Base-by-base conservation (phyloP, 2,888 invertebrate species). In the Eueremaeus valkanovi region DNA sequence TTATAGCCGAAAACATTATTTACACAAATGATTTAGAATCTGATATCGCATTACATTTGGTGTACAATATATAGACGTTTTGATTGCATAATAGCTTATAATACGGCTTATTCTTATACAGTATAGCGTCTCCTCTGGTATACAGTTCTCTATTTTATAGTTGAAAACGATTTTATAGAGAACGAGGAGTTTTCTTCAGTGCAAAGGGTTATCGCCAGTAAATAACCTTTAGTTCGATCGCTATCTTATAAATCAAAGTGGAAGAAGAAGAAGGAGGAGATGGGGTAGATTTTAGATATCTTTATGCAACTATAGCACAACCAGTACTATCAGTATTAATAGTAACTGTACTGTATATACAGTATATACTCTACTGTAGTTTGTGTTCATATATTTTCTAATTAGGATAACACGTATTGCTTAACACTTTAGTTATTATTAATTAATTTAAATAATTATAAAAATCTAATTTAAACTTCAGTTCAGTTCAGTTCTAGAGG, bases 161-260 rank as follows among this genome's bases (percentile, higher is more conserved):
- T n/a, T n/a, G n/a, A n/a, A 55, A 55, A 27, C 21, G 55, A 55
- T 55, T 55, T n/a, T 55, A 33, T 36, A n/a, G 63, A 63, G 63
- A n/a, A n/a, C n/a, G n/a, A 58, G 58, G 58, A 63, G 63, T 63
- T 33, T 18, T 33, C 11, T 27, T 61, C 61, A 31, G 16, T 33
- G 21, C 18, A 63, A 63, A 63, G 63, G 63, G 63, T 63, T 63
- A 63, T 63, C 55, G 18, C 63, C 31, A 33, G 63, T 33, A 33
- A 63, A 33, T 36, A 63, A 63, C 63, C 63, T 33, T 63, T 63
- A 33, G 63, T 16, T 18, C 33, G 63, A 63, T 63, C n/a, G n/a
- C 21, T 33, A 63, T 63, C 63, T 63, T n/a, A n/a, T 63, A 63
- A 63, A 63, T 63, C 63, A 63, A 33, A 16, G n/a, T 63, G 63